A percentile compares a stretch with the other conserved stretches of the same genome.
phyloP scores from a whole-genome alignment of 2,888 invertebrate species.

The Zele albiditarsus region DNA sequence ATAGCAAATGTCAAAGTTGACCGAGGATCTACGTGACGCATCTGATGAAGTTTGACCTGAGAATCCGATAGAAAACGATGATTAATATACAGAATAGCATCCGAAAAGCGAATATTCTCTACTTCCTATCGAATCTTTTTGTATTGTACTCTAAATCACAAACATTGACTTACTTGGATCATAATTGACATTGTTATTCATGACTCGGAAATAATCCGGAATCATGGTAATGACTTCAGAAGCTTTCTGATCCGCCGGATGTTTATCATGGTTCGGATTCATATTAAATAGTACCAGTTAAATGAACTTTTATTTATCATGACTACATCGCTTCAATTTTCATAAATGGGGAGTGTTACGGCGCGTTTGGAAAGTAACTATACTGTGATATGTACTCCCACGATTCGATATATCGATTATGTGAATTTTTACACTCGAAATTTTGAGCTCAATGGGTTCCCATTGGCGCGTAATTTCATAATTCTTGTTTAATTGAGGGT shows the following conservation, averaged over 20 bases:
- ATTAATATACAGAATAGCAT: too few relatives aligned
- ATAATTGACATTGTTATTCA: neutral
- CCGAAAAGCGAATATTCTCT: too few relatives aligned
- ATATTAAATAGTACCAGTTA: constrained; percentile 1
- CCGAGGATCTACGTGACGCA: neutral
- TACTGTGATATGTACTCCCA: too few relatives aligned
- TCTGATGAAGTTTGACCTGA: neutral
- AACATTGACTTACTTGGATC: neutral
- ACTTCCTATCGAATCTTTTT: too few relatives aligned
- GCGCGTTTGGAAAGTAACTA: too few relatives aligned
- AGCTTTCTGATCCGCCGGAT: neutral
- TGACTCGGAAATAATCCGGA: neutral
- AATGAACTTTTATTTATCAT: neutral
- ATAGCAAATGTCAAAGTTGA: neutral
- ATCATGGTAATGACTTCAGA: neutral
- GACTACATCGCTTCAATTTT: too few relatives aligned
- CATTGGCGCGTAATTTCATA: too few relatives aligned
- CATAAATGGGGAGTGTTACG: too few relatives aligned
- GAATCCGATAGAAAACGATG: neutral
- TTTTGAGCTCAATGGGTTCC: too few relatives aligned
- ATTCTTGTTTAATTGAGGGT: too few relatives aligned
- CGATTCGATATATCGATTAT: too few relatives aligned
- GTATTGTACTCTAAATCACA: neutral
- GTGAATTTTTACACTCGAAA: too few relatives aligned
- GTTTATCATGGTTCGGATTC: neutral